Conservation (phyloP, 2,113 vertebrate species). For the Oenanthe melanoleuca region DNA sequence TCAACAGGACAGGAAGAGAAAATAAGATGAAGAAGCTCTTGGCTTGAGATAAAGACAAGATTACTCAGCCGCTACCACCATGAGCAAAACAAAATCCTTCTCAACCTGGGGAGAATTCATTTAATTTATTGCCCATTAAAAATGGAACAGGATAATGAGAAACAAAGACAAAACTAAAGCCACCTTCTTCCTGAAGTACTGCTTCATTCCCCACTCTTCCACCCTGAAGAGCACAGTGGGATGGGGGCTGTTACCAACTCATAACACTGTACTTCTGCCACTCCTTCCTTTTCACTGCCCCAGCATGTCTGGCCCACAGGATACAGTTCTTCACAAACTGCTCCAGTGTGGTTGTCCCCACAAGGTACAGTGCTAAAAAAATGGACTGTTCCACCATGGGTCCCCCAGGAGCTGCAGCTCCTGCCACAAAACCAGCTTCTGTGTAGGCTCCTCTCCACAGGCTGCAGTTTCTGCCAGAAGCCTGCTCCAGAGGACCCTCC, state of each 20-base stretch:
- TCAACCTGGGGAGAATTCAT: background rate
- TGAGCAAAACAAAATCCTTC: background rate
- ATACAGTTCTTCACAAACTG: background rate
- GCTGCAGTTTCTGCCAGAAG: background rate
- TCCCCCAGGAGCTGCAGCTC: background rate
- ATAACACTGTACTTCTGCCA: background rate
- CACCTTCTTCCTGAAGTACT: background rate
- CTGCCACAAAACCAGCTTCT: background rate
- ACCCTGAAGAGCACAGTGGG: accelerated
- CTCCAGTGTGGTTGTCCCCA: background rate
- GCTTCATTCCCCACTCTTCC: background rate
- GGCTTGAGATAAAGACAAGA: background rate
- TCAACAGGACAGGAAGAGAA: background rate
- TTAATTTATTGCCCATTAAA: background rate
- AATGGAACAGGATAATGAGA: background rate
- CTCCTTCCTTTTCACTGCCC: background rate
- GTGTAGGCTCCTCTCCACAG: background rate
- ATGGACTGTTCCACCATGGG: background rate
- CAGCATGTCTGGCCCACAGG: background rate
- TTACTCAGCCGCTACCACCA: background rate
- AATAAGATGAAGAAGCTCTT: background rate
- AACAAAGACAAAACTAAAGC: background rate
- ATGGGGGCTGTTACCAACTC: background rate
- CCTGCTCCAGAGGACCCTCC: background rate
- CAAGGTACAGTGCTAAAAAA: background rate